A percentile compares a stretch with the other conserved stretches of the same genome.
Evolutionary conservation across 2,113 vertebrate genomes (phyloP).

Genomic region (Zootoca vivipara): DNA sequence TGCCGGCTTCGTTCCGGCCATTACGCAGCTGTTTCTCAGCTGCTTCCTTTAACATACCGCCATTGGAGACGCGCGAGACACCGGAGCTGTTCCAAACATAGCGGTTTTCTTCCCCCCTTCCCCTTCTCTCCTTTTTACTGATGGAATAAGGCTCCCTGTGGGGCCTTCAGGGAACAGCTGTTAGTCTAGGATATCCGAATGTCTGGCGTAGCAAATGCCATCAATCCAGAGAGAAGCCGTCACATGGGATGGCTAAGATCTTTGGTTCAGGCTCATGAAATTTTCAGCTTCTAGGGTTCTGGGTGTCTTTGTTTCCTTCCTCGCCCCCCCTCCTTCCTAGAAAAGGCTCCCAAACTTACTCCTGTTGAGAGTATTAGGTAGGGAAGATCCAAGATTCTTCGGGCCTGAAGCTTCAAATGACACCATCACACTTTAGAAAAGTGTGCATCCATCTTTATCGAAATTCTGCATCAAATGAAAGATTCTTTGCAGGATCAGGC

Average conservation of each 20-base stretch:
- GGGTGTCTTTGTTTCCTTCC: neutral
- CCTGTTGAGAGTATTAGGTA: no score
- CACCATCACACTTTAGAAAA: neutral
- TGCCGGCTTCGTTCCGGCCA: neutral
- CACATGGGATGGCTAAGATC: neutral
- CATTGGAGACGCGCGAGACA: slow-evolving; percentile 34
- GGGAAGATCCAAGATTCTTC: neutral
- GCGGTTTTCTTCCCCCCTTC: neutral
- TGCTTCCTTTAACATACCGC: slow-evolving; percentile 20
- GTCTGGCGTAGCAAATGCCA: neutral
- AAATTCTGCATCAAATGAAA: no score
- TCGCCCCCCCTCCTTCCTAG: neutral
- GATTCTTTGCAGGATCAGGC: no score
- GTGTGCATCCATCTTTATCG: no score
- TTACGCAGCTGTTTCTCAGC: slow-evolving; percentile 70
- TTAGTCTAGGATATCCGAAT: neutral
- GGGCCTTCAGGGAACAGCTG: slow-evolving; percentile 55
- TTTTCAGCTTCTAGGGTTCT: neutral
- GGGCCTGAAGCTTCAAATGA: neutral
- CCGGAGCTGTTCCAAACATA: neutral
- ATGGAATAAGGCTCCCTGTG: slow-evolving; percentile 7
- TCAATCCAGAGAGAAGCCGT: neutral
- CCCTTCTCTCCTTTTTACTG: neutral
- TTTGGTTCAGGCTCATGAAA: neutral
- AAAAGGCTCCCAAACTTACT: no score